phyloP scores from a whole-genome alignment of 2,113 vertebrate species.

The Caranx melampygus region DNA sequence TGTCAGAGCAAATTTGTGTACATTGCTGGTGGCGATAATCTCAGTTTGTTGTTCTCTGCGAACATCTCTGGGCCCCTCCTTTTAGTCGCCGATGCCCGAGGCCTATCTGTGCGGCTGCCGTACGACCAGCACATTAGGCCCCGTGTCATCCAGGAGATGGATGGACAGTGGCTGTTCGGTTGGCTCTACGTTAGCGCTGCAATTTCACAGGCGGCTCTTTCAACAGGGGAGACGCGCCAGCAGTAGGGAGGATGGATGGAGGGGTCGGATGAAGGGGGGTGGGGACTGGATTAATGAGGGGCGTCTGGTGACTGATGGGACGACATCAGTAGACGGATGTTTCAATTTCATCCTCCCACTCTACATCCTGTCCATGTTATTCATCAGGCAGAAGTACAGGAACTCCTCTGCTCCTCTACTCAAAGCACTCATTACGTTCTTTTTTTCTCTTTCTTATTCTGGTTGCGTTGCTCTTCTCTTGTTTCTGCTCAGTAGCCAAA shows the following conservation, averaged over 20 bases:
- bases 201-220: slow-evolving; percentile 53
- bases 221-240: slow-evolving; percentile 54
- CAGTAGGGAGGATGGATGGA: slow-evolving; percentile 62
- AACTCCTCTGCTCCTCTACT: slow-evolving; percentile 20
- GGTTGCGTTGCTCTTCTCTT: background rate
- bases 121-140: slow-evolving; percentile 52
- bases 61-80: slow-evolving; percentile 37
- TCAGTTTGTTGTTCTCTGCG: slow-evolving; percentile 15
- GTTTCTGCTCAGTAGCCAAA: background rate
- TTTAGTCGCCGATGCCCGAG: slow-evolving; percentile 27
- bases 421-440: background rate
- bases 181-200: slow-evolving; percentile 50
- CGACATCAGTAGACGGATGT: slow-evolving; percentile 73
- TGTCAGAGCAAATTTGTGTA: slow-evolving; percentile 35
- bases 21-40: slow-evolving; percentile 33
- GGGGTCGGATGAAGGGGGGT: slow-evolving; percentile 38
- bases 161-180: slow-evolving; percentile 63
- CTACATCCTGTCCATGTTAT: slow-evolving; percentile 66
- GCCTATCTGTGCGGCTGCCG: slow-evolving; percentile 43
- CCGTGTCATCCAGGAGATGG: slow-evolving; percentile 69
- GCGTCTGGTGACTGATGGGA: slow-evolving; percentile 76
- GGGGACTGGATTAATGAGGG: slow-evolving; percentile 74
- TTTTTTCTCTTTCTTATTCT: background rate
- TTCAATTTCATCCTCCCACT: slow-evolving; percentile 78
- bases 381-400: slow-evolving; percentile 49